Conservation (phyloP, 1,140 invertebrate genomes). For the Rhagoletis pomonella region DNA sequence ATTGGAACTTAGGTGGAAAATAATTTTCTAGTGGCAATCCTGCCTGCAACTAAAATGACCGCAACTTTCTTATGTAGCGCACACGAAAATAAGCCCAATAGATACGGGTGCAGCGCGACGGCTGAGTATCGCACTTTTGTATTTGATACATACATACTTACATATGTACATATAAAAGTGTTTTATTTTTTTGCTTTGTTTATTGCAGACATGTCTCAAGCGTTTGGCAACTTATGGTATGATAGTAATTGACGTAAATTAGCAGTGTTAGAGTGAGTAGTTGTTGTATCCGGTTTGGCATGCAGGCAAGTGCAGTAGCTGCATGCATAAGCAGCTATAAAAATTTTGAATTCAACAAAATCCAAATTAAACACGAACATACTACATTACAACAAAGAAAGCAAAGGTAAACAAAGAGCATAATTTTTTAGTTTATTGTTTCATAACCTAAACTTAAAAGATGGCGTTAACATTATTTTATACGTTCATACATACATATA, state of each 20-base stretch:
- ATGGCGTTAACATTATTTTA: slow-evolving; percentile 7
- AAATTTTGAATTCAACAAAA: not conserved
- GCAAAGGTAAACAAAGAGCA: not conserved
- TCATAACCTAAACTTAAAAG: slow-evolving; percentile 6
- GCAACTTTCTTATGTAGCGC: not conserved
- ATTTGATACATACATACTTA: not conserved
- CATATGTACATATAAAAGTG: not conserved
- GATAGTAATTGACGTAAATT: slow-evolving; percentile 9
- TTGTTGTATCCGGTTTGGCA: slow-evolving; percentile 24
- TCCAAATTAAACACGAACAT: not conserved
- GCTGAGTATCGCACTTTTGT: not conserved
- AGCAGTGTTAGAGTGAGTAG: not conserved
- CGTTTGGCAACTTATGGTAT: not conserved
- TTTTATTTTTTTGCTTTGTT: not conserved
- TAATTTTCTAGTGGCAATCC: too few species aligned
- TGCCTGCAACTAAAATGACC: not conserved
- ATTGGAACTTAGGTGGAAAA: too few species aligned
- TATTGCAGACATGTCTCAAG: not conserved
- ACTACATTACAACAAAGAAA: not conserved
- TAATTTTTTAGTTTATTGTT: not conserved
- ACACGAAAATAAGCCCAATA: not conserved
- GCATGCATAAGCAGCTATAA: not conserved
- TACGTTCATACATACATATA: not conserved
- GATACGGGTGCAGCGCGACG: not conserved
- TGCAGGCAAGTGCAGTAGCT: not conserved